phyloP scores from a whole-genome alignment of 1,140 invertebrate species.

The Heliconius nattereri region DNA sequence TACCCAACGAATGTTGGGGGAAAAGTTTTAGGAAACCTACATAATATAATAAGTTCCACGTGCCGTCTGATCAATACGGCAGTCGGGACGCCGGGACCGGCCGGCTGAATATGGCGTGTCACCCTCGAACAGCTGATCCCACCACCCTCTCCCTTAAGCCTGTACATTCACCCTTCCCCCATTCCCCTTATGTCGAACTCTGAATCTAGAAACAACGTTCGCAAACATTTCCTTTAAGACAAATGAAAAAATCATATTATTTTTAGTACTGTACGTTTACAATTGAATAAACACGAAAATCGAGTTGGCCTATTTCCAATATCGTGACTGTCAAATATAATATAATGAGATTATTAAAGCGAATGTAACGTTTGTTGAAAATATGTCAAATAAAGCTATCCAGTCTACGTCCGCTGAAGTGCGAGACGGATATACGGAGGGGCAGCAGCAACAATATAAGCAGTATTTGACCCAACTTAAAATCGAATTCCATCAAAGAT shows the following conservation, averaged over 20 bases:
- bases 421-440: conserved; percentile 64
- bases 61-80: conserved; percentile 75
- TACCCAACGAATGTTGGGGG: background rate
- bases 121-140: conserved; percentile 78
- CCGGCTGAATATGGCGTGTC: conserved; percentile 60
- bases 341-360: conserved; percentile 58
- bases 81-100: conserved; percentile 69
- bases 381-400: conserved; percentile 48
- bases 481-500: conserved; percentile 65
- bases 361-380: conserved; percentile 41
- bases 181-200: conserved; percentile 48
- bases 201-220: conserved; percentile 56
- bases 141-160: conserved; percentile 55
- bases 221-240: conserved; percentile 38
- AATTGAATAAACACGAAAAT: conserved; percentile 39
- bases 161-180: conserved; percentile 63
- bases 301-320: conserved; percentile 46
- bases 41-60: conserved; percentile 54
- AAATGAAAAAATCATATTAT: conserved; percentile 46
- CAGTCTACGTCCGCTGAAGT: conserved; percentile 46
- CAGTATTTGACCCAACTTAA: conserved; percentile 67
- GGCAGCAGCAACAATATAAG: conserved; percentile 68
- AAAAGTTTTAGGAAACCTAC: conserved; percentile 27
- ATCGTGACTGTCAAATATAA: conserved; percentile 36
- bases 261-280: conserved; percentile 36